These are phyloP conservation scores for Eucera pruinosa DNA, from an alignment of 2,888 invertebrate genomes.

Conservation along the genomic window DNA sequence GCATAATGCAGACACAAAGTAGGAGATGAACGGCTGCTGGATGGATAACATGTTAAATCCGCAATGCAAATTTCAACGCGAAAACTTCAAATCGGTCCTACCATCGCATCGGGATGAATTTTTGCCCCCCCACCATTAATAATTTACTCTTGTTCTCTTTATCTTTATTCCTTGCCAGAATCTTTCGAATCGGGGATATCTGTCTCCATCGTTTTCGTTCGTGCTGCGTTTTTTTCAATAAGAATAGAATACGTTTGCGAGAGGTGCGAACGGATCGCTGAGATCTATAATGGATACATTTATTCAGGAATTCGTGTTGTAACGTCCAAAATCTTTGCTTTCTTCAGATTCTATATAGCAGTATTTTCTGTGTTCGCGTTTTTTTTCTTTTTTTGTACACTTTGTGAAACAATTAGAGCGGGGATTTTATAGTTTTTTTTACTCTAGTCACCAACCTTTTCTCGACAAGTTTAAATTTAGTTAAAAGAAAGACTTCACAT, in stretches of 20 bases:
- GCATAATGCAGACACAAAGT: slow-evolving; percentile 73
- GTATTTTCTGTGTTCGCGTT: too few species aligned
- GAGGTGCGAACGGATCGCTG: neutral
- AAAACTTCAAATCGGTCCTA: slow-evolving; percentile 43
- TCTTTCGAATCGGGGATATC: slow-evolving; percentile 14
- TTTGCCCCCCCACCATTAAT: slow-evolving; percentile 28
- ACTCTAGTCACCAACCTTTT: too few species aligned
- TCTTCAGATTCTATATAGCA: neutral
- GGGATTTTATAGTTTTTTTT: too few species aligned
- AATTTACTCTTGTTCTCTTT: slow-evolving; percentile 21
- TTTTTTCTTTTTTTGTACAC: too few species aligned
- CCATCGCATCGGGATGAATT: slow-evolving; percentile 16
- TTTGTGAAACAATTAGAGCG: too few species aligned
- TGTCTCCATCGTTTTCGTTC: slow-evolving; percentile 6
- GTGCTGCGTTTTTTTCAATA: slow-evolving; percentile 3
- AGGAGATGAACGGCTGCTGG: slow-evolving; percentile 52
- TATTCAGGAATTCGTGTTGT: neutral
- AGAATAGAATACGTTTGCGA: slow-evolving; percentile 31
- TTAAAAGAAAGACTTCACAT: too few species aligned
- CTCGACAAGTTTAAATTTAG: too few species aligned
- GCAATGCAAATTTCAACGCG: slow-evolving; percentile 51
- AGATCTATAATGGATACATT: slow-evolving; percentile 7
- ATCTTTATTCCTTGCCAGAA: too few species aligned
- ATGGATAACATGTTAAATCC: slow-evolving; percentile 53
- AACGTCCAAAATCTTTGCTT: neutral